Evolutionary conservation across 2,797 vertebrate genomes (phyloP).

Genomic region (Lutjanus argentimaculatus): DNA sequence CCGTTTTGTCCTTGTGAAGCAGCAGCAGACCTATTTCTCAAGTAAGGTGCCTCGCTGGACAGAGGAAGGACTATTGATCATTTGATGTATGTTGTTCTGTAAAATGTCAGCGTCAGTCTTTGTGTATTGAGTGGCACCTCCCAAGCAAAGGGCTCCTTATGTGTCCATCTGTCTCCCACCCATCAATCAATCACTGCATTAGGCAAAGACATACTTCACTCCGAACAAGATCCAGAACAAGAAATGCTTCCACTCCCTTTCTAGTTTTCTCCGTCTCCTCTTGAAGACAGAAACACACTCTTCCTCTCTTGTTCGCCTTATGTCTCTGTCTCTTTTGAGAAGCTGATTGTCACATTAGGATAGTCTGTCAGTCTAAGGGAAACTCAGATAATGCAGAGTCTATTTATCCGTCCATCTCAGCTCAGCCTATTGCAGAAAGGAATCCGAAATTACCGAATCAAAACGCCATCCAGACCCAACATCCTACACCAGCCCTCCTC

Average conservation of each 20-base stretch:
- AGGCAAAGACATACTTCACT: slow-evolving; percentile 75
- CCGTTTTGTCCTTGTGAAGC: slow-evolving; percentile 60
- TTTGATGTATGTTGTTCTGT: slow-evolving; percentile 77
- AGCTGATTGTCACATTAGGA: slow-evolving; percentile 60
- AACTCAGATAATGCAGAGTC: slow-evolving; percentile 59
- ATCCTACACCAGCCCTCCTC: slow-evolving; percentile 15
- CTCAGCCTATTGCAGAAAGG: slow-evolving; percentile 54
- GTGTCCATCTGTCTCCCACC: slow-evolving; percentile 65
- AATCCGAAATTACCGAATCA: slow-evolving; percentile 73
- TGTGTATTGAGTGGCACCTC: slow-evolving; percentile 73
- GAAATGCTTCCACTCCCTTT: slow-evolving; percentile 44
- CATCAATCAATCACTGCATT: slow-evolving; percentile 78
- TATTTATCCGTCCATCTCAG: slow-evolving; percentile 72
- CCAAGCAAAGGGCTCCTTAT: slow-evolving; percentile 65
- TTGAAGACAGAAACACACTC: slow-evolving; percentile 38
- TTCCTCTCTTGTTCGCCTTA: slow-evolving; percentile 21
- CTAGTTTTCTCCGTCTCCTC: slow-evolving; percentile 16
- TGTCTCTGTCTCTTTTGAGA: slow-evolving; percentile 29
- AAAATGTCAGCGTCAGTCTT: slow-evolving; percentile 78
- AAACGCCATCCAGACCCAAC: slow-evolving; percentile 47
- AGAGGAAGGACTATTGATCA: slow-evolving; percentile 76
- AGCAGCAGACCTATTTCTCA: slow-evolving; percentile 55
- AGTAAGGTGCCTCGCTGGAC: slow-evolving; percentile 49
- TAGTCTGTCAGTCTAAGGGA: slow-evolving; percentile 50
- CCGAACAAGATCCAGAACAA: slow-evolving; percentile 63